Conservation (phyloP, 2,888 invertebrate genomes). For the Taphrorychus bicolor region DNA sequence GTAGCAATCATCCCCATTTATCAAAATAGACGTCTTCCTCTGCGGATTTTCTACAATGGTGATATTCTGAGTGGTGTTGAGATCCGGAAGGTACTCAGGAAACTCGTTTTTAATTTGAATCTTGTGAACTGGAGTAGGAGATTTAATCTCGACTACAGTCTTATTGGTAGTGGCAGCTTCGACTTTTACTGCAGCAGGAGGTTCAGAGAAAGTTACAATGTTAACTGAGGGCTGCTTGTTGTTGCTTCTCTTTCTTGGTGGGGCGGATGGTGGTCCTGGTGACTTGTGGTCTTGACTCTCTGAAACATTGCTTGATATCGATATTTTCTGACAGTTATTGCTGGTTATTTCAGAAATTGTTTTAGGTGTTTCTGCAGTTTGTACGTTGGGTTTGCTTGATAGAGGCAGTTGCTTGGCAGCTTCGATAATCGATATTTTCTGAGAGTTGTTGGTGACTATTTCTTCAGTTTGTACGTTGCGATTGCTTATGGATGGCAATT, state of each 20-base stretch:
- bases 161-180: conserved; percentile 50
- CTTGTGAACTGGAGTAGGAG: conserved; percentile 60
- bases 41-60: conserved; percentile 55
- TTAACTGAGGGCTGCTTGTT: conserved; percentile 52
- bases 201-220: conserved; percentile 36
- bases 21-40: conserved; percentile 74
- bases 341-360: no score
- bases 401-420: background rate
- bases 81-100: conserved; percentile 46
- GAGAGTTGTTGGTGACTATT: background rate
- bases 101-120: conserved; percentile 64
- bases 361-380: no score
- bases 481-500: no score
- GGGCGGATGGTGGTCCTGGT: conserved; percentile 53
- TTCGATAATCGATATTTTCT: background rate
- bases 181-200: conserved; percentile 36
- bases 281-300: background rate
- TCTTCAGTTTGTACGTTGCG: background rate
- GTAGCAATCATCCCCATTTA: conserved; percentile 77
- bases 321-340: conserved; percentile 13
- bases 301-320: conserved; percentile 11
- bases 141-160: conserved; percentile 62
- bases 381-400: no score
- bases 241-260: conserved; percentile 57
- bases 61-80: conserved; percentile 47